Base-by-base conservation (phyloP, 2,888 invertebrate genomes). In the Steromphala cineraria region DNA sequence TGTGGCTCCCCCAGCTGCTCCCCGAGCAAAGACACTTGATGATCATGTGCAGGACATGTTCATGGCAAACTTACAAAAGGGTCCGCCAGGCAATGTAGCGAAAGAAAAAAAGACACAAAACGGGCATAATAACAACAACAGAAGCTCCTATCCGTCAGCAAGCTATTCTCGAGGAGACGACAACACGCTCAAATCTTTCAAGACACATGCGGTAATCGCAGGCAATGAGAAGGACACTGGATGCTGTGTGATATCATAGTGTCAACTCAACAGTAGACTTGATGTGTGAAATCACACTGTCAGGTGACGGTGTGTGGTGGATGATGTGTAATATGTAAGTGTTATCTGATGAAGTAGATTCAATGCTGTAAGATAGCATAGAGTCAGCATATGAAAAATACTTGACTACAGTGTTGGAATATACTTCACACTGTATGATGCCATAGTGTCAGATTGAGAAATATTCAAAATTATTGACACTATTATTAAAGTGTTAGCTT, bases 11-110 rank as follows among this genome's bases (percentile, higher is more conserved):
- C 78, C 52, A 52, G 19, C 36, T 15, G 46, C 40, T 19, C 1
- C 56, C 15, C n/a, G 21, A 21, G 28, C 31, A 76, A 86, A 85
- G 62, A 86, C 85, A 67, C 67, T 88, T 21, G 89, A 89, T 79
- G 85, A 86, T 24, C 88, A 89, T 31, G 87, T 90, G n/a, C 89
- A 89, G 78, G 87, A 87, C 74, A 86, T 90, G 86, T 90, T 91
- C 83, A 79, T 91, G 28, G 82, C 85, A 31, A 89, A 88, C 81
- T 82, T 90, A 55, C 80, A 76, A 28, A 74, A 40, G 53, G 80
- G 53, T 15, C 82, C 55, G 40, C 53, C 53, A 80, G 56, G 77
- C 62, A 24, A 67, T 80, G 46, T 75, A 40, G 15, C 75, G 53
- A 85, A 83, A 78, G 84, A 85, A 13, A n/a, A n/a, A n/a, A 90